Conservation (phyloP, 1,140 invertebrate species). For the Watersipora subatra region DNA sequence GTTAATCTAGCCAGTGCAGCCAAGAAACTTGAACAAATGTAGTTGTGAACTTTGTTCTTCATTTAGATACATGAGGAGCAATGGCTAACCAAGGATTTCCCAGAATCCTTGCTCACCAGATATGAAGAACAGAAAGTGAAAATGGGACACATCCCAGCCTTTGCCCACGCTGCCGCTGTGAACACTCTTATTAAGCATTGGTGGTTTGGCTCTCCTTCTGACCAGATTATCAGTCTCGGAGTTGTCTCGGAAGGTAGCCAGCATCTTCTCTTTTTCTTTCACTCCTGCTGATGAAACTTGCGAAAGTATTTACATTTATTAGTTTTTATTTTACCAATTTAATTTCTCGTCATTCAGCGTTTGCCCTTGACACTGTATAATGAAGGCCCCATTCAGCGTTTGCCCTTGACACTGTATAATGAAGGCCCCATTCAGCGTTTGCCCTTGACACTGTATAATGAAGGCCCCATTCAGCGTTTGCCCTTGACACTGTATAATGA, state of each 20-base stretch:
- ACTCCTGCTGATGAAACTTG: background rate
- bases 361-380: too few relatives aligned
- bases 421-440: too few relatives aligned
- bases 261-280: too few relatives aligned
- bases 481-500: too few relatives aligned
- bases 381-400: too few relatives aligned
- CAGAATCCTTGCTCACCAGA: slow-evolving; percentile 17
- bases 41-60: too few relatives aligned
- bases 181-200: slow-evolving; percentile 24
- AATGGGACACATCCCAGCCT: slow-evolving; percentile 15
- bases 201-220: slow-evolving; percentile 24
- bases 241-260: slow-evolving; percentile 27
- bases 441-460: too few relatives aligned
- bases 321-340: background rate
- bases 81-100: slow-evolving; percentile 31
- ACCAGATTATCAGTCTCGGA: slow-evolving; percentile 28
- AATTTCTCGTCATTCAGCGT: background rate
- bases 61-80: slow-evolving; percentile 24
- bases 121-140: slow-evolving; percentile 12
- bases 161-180: slow-evolving; percentile 21
- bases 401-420: too few relatives aligned
- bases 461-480: too few relatives aligned
- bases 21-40: too few relatives aligned
- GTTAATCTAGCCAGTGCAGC: too few relatives aligned
- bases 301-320: background rate